Evolutionary conservation across 2,113 vertebrate genomes (phyloP).

Genomic region (Xyrauchen texanus): DNA sequence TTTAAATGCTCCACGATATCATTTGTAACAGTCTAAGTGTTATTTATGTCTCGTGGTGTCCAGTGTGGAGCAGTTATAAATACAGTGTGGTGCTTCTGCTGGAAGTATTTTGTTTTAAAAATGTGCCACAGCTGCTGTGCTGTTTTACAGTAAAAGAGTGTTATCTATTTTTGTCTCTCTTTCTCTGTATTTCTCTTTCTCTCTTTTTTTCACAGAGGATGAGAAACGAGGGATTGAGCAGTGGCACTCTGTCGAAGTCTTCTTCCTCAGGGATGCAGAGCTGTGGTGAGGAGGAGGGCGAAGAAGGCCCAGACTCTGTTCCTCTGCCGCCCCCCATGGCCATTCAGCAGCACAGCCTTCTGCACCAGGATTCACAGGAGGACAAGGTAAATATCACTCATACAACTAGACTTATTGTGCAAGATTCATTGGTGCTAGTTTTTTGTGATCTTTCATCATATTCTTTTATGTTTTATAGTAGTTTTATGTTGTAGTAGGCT

Average conservation of each 20-base stretch:
- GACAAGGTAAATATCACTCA: conserved; percentile 84
- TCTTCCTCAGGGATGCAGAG: conserved; percentile 99
- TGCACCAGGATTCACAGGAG: conserved; percentile 94
- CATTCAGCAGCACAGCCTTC: conserved; percentile 97
- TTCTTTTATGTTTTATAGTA: no score
- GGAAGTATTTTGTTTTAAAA: conserved; percentile 2
- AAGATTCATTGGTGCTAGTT: no score
- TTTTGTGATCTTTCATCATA: no score
- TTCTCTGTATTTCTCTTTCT: conserved; percentile 38
- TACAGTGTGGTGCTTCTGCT: conserved; percentile 1
- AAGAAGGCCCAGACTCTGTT: conserved; percentile 90
- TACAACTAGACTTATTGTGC: no score
- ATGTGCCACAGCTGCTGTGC: neutral
- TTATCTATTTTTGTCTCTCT: neutral
- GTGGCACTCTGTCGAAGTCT: conserved; percentile 95
- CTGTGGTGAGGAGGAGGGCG: conserved; percentile 96
- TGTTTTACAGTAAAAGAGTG: neutral
- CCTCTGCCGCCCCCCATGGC: conserved; percentile 96
- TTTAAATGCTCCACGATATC: neutral
- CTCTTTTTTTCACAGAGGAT: conserved; percentile 79
- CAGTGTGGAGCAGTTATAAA: conserved; percentile 18
- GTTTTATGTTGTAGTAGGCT: no score
- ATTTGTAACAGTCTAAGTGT: neutral
- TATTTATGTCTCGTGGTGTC: conserved; percentile 18
- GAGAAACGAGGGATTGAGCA: conserved; percentile 93